Base-by-base conservation (phyloP, 2,888 invertebrate genomes). In the Portevinia maculata region DNA sequence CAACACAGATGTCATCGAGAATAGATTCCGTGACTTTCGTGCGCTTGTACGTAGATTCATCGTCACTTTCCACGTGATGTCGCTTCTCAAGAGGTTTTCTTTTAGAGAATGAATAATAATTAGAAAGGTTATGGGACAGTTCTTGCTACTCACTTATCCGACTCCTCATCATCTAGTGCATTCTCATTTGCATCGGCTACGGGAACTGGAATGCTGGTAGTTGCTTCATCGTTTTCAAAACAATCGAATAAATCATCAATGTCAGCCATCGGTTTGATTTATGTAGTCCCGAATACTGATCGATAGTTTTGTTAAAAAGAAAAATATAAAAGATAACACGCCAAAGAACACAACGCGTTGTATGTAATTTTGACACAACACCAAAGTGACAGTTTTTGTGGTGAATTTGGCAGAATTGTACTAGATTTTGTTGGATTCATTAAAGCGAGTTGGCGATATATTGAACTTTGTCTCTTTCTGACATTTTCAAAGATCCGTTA, bases 1-100 rank as follows among this genome's bases (percentile, higher is more conserved):
- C 95, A 85, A 96, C 91, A 87, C 96, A 96, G 87, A 87, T 87
- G 65, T 90, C 89, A 57, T 90, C 90, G 15, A 89, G 74, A 48
- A 90, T 88, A 1, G 88, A 88, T 85, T 89, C 88, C 0, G 87
- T 87, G 0, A 88, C 84, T 84, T 88, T 88, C 3, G 79, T 60
- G n/a, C 86, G 84, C 46, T 71, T 84, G 13, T 39, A 39, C 0
- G 55, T 13, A 0, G 65, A 60, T 17, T 83, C 70, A 13, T 53
- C 60, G 6, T 83, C 73, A 55, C 37, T 69, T 0, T 60, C 70
- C 0, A 37, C 19, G 15, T 76, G 83, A 11, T 76, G 44, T 6
- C 85, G 65, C 79, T 86, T 86, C 21, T 84, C 81, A 0, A 19
- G 13, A 30, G 59, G 11, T 57, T 67, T 65, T 7, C 84, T 81